A percentile compares a stretch with the other conserved stretches of the same genome.
phyloP scores from a whole-genome alignment of 2,888 invertebrate genomes.

The Cacoxenus indagator region DNA sequence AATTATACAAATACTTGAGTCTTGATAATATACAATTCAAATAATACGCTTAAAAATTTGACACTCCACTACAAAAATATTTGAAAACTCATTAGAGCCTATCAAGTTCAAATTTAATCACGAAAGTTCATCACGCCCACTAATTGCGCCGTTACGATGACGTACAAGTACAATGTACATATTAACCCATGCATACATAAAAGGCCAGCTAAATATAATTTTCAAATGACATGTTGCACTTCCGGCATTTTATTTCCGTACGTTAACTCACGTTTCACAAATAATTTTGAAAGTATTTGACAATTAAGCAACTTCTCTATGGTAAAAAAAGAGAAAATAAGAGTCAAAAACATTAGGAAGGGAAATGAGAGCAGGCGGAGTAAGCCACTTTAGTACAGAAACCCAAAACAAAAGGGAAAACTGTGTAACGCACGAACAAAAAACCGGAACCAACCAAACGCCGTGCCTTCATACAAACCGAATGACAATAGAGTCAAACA shows the following conservation, averaged over 20 bases:
- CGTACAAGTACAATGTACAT: not conserved
- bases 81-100: not conserved
- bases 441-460: conserved; percentile 15
- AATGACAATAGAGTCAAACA: conserved; percentile 1
- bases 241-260: conserved; percentile 53
- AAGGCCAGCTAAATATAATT: conserved; percentile 7
- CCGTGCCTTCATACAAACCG: not conserved
- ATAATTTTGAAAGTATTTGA: conserved; percentile 22
- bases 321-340: conserved; percentile 10
- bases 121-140: conserved; percentile 9
- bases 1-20: too few relatives aligned
- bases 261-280: not conserved
- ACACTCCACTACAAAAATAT: too few relatives aligned
- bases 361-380: not conserved
- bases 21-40: too few relatives aligned
- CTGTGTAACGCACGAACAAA: not conserved
- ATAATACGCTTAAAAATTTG: not conserved
- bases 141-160: not conserved
- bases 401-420: not conserved
- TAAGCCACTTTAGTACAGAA: not conserved
- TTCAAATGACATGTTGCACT: conserved; percentile 58
- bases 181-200: conserved; percentile 3
- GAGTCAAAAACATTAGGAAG: not conserved
- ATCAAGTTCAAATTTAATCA: not conserved
- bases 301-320: conserved; percentile 20